Base-by-base conservation (phyloP, 2,888 invertebrate genomes). In the Tricholauxania praeusta region DNA sequence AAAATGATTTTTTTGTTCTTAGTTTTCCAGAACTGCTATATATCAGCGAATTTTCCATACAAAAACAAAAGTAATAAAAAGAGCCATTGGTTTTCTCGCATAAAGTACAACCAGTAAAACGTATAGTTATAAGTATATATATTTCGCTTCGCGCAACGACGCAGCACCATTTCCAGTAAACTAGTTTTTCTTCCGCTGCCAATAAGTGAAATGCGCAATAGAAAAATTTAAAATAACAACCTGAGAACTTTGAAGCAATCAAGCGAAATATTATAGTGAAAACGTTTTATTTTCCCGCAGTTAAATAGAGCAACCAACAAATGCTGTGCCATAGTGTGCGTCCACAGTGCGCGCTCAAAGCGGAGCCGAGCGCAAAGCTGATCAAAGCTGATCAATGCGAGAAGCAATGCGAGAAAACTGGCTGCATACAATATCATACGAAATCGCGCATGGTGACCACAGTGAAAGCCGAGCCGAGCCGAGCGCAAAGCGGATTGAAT, bases 121-220 rank as follows among this genome's bases (percentile, higher is more conserved):
- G 6, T 1, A 10, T 8, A 39, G 39, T 10, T 39, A 39, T 39
- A 28, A 4, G 4, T 3, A 3, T 2, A 3, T 22, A 22, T 28
- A 28, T 39, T 39, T 0, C 39, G 8, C 8, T 39, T 39, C 2
- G 39, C 39, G 39, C 39, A 39, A 66, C 65, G 52, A n/a, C 39
- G 28, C 51, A 62, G 39, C 62, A 62, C 39, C 17, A 63, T 48
- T 39, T 39, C 39, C 63, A 63, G 51, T 47, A 22, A 55, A 67
- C 64, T 51, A 64, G 32, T 64, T 67, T 55, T 32, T 51, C 64
- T 49, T 12, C 10, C 39, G 47, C 32, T 39, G 8, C 47, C 12
- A 8, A 15, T 57, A 57, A 22, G 48, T 49, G 64, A 22, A 49
- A 15, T 32, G 49, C 8, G 52, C 52, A 22, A n/a, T 5, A 15